Conservation (phyloP, 2,888 invertebrate species). For the Lysandra coridon region DNA sequence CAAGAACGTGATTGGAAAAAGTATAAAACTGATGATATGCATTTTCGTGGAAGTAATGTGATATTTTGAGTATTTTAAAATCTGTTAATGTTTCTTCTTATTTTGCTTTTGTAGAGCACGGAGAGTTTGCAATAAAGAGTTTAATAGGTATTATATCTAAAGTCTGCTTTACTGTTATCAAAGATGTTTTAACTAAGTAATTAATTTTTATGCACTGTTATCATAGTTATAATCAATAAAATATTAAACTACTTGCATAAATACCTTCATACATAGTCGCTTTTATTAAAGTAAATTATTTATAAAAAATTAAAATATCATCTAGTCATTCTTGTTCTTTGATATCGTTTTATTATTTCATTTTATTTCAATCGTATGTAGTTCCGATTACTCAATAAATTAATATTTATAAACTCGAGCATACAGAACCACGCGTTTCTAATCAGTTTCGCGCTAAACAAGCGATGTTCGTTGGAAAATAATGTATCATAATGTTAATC, state of each 20-base stretch:
- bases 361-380: background rate
- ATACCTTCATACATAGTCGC: no score
- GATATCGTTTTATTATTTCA: background rate
- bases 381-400: background rate
- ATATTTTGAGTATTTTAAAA: background rate
- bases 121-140: no score
- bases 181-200: no score
- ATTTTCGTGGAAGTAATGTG: background rate
- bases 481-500: constrained; percentile 25
- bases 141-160: no score
- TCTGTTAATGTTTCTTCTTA: no score
- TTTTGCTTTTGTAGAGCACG: no score
- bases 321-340: background rate
- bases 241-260: no score
- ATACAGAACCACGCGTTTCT: constrained; percentile 5
- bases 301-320: background rate
- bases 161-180: no score
- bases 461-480: background rate
- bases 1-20: no score
- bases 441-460: background rate
- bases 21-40: background rate
- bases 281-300: background rate
- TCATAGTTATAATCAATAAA: background rate
- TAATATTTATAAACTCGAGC: background rate
- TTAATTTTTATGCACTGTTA: background rate